Percentiles rank a stretch among this genome's conserved stretches.
These are phyloP conservation scores for Gulo gulo DNA, from an alignment of 2,113 vertebrate species.

Conservation along the genomic window DNA sequence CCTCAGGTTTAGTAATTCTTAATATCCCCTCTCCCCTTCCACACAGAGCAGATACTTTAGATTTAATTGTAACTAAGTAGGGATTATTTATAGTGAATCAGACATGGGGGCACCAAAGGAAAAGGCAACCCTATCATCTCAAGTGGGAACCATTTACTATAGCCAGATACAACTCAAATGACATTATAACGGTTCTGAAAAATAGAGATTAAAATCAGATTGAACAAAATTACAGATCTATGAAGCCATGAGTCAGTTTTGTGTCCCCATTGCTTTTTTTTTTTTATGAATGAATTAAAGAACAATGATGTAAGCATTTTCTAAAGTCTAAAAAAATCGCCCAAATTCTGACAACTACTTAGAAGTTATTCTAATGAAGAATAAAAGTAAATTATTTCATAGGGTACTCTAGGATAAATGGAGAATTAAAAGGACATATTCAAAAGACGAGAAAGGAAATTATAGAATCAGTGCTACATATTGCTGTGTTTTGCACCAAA, in stretches of 20 bases:
- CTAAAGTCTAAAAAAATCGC: background rate
- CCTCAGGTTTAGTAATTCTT: background rate
- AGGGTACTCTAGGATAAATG: background rate
- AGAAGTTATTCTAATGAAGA: background rate
- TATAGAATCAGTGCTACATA: background rate
- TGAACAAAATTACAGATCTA: background rate
- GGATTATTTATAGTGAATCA: background rate
- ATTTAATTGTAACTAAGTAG: background rate
- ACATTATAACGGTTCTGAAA: background rate
- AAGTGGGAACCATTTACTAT: background rate
- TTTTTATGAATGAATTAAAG: background rate
- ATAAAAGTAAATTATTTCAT: background rate
- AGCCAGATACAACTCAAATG: background rate
- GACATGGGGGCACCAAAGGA: background rate
- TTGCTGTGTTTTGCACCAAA: background rate
- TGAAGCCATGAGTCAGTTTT: background rate
- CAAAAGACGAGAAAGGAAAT: background rate
- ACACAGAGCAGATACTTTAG: background rate
- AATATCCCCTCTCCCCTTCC: background rate
- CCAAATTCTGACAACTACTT: background rate
- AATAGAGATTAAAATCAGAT: background rate
- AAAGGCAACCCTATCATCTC: background rate
- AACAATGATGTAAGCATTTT: background rate
- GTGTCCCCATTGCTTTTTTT: background rate
- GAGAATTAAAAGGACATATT: background rate